These are phyloP conservation scores for Alviniconcha marisindica DNA, from an alignment of 1,140 invertebrate species.

Conservation along the genomic window DNA sequence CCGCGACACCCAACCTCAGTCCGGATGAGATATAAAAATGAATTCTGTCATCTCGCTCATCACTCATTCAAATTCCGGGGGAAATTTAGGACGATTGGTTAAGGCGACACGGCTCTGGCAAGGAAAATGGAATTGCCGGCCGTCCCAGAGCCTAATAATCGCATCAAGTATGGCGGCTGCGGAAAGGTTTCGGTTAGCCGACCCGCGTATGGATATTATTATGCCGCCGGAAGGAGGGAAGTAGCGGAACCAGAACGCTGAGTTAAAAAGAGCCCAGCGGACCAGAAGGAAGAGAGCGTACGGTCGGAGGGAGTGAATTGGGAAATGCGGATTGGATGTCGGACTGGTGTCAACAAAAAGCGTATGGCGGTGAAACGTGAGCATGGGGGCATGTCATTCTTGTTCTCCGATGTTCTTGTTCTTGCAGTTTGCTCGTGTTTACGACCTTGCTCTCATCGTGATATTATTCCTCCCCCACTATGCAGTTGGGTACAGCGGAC, in stretches of 20 bases:
- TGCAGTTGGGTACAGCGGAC: no score
- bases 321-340: neutral
- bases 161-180: constrained; percentile 28
- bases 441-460: no score
- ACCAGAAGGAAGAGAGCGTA: neutral
- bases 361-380: neutral
- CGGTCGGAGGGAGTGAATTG: neutral
- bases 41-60: constrained; percentile 40
- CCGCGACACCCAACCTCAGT: constrained; percentile 35
- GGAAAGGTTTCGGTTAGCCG: constrained; percentile 26
- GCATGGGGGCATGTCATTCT: neutral
- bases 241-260: no score
- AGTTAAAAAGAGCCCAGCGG: neutral
- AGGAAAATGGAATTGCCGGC: constrained; percentile 39
- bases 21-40: constrained; percentile 40
- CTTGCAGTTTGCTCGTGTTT: neutral
- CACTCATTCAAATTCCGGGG: constrained; percentile 40
- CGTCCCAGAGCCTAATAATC: constrained; percentile 35
- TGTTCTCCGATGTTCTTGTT: neutral
- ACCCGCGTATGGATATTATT: constrained; percentile 18
- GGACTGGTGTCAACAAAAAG: neutral
- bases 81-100: constrained; percentile 43
- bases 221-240: neutral
- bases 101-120: constrained; percentile 29
- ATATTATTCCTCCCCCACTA: no score